Evolutionary conservation across 2,888 invertebrate species (phyloP), one percentile per base, ranked within the genome.

Genomic region (Entomobrya proxima): DNA sequence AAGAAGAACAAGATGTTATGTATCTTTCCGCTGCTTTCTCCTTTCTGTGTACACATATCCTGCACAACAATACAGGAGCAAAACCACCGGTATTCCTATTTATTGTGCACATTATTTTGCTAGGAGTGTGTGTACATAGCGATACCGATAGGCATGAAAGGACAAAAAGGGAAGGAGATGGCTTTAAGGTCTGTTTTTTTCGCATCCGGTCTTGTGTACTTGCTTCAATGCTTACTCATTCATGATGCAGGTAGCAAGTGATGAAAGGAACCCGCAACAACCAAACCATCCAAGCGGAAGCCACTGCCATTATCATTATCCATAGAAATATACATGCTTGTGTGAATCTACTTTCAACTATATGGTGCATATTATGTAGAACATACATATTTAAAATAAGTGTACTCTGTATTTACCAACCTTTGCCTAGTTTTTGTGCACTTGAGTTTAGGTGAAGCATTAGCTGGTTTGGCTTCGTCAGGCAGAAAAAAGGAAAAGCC

Each of bases 201-300:
- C 52, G 55, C 77, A 72, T 85, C 85, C 78, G 78, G 72, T 76
- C 18, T 64, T 79, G 61, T 69, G 75, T 76, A 67, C 67, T 69
- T 79, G 64, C 64, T 64, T 75, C 75, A 79, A 64, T 85, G 80
- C 79, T 80, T 79, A 76, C 67, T 79, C 80, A 80, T 75, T 85
- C 67, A 80, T 52, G 79, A 85, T 80, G 79, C 55, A 75, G 80
- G 75, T 79, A 52, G 50, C 47, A n/a, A 61, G 79, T 74, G 76
- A 85, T 85, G 85, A 85, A 80, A 85, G 80, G 79, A 75, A 75
- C 50, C 78, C 79, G 78, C 85, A 78, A 79, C 78, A 58, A 85
- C 78, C 21, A 74, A 72, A 55, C 64, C 79, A 85, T 35, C 74
- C 79, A 74, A 79, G 85, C 79, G 79, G 79, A 85, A 85, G 78